Evolutionary conservation across 2,113 vertebrate species (phyloP).

Genomic region (Bubalus kerabau): DNA sequence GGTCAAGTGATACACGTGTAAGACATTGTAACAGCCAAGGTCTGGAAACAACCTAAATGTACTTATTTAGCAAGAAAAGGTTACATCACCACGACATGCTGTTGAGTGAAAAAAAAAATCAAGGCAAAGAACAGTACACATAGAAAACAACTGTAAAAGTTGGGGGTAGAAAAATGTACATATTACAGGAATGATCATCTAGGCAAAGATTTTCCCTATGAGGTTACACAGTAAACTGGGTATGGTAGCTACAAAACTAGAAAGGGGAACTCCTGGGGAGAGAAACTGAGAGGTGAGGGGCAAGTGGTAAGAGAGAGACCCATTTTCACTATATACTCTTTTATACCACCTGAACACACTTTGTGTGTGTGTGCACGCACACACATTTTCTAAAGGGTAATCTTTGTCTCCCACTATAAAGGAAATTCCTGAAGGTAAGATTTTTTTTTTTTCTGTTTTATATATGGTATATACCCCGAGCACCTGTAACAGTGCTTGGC

Average conservation of each 20-base stretch:
- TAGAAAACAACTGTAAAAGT: not conserved
- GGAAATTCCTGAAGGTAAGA: not conserved
- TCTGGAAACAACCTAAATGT: not conserved
- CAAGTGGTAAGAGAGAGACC: not conserved
- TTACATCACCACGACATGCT: not conserved
- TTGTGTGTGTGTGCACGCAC: not conserved
- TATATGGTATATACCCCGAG: not conserved
- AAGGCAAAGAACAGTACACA: not conserved
- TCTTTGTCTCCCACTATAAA: not conserved
- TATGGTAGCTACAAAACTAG: not conserved
- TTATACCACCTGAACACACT: not conserved
- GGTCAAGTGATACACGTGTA: not conserved
- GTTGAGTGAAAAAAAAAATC: not conserved
- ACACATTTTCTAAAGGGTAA: not conserved
- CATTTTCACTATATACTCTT: not conserved
- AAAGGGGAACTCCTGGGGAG: not conserved
- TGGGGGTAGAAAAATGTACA: not conserved
- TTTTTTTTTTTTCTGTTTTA: not conserved
- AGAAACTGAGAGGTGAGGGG: not conserved
- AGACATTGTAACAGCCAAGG: not conserved
- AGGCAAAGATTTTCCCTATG: not conserved
- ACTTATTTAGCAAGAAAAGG: not conserved
- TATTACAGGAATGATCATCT: not conserved
- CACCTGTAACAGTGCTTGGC: not conserved
- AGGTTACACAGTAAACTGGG: not conserved